phyloP scores from a whole-genome alignment of 2,888 invertebrate species.

The Meloe dianella region DNA sequence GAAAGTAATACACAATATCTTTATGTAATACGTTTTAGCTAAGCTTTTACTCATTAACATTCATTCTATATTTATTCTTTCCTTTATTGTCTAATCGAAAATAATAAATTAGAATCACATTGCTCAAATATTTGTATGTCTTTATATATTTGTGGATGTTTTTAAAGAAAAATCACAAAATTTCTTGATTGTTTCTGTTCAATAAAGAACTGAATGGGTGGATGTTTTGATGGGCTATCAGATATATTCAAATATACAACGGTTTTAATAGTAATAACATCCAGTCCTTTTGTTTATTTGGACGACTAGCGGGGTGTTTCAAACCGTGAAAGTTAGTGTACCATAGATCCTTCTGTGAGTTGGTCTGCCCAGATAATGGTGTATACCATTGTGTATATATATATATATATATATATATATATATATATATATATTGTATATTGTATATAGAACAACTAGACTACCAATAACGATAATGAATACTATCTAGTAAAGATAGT shows the following conservation, averaged over 20 bases:
- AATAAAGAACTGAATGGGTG: not conserved
- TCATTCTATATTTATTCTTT: not conserved
- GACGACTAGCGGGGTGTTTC: constrained; percentile 35
- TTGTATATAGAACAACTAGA: not conserved
- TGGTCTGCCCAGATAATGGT: constrained; percentile 3
- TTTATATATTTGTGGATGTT: not conserved
- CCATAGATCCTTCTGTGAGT: constrained; percentile 38
- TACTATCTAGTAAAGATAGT: not conserved
- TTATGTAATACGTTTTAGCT: not conserved
- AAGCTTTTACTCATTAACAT: not conserved
- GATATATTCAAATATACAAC: not conserved
- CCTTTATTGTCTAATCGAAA: not conserved
- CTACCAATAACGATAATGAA: constrained; percentile 11
- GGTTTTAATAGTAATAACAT: constrained; percentile 5
- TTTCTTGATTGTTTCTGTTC: not conserved
- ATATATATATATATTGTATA: too few species aligned
- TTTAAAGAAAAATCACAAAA: not conserved
- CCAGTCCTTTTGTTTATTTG: constrained; percentile 34
- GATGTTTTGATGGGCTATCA: not conserved
- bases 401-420: too few species aligned
- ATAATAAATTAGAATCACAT: not conserved
- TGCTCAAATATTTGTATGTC: not conserved
- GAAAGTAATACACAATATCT: not conserved
- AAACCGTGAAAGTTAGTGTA: constrained; percentile 43
- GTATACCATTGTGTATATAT: not conserved